These are phyloP conservation scores for Drosophila bocqueti DNA, from an alignment of 1,140 invertebrate genomes.

Conservation along the genomic window DNA sequence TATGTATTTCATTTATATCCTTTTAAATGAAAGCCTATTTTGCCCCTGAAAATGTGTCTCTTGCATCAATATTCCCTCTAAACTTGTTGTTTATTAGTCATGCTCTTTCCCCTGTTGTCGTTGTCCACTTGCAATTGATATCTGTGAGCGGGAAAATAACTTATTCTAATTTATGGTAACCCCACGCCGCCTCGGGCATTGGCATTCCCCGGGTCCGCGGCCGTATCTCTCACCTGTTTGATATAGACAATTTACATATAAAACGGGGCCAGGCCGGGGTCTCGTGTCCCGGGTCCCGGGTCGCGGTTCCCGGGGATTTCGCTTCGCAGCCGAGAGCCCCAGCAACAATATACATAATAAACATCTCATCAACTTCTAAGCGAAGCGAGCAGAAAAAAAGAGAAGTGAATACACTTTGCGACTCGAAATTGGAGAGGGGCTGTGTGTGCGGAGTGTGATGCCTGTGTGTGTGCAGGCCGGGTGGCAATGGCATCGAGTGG, in stretches of 20 bases:
- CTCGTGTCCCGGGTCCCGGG: neutral
- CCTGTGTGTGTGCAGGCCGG: neutral
- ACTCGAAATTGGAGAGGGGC: constrained; percentile 14
- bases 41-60: neutral
- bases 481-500: constrained; percentile 1
- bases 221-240: constrained; percentile 55
- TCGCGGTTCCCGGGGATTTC: constrained; percentile 16
- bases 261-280: constrained; percentile 34
- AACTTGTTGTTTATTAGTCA: constrained; percentile 26
- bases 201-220: neutral
- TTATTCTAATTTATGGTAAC: constrained; percentile 68
- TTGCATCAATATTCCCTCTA: neutral
- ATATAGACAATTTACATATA: constrained; percentile 66
- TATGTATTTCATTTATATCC: neutral
- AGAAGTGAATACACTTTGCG: constrained; percentile 28
- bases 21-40: neutral
- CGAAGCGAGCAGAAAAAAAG: constrained; percentile 6
- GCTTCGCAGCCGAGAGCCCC: constrained; percentile 5
- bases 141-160: constrained; percentile 45
- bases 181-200: constrained; percentile 8
- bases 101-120: neutral
- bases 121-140: constrained; percentile 39
- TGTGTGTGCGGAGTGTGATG: neutral
- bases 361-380: constrained; percentile 69
- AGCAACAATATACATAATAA: constrained; percentile 67